A percentile compares a stretch with the other conserved stretches of the same genome.
Conservation (phyloP, 2,888 invertebrate species). For the Hirtodrosophila confusa region DNA sequence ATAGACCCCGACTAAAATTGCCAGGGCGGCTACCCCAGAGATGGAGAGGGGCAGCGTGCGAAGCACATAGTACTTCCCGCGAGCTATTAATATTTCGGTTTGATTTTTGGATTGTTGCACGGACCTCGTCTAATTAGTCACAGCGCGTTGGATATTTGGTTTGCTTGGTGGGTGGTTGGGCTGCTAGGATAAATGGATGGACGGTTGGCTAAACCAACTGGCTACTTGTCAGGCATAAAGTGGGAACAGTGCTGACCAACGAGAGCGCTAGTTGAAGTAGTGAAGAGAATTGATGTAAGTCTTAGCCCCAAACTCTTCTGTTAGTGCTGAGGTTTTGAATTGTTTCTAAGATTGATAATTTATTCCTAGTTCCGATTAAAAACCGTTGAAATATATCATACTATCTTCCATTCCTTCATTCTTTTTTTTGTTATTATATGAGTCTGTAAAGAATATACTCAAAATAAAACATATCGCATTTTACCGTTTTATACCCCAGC, state of each 20-base stretch:
- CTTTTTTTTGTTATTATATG: too few species aligned
- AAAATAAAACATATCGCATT: too few species aligned
- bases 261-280: conserved; percentile 11
- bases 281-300: background rate
- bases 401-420: too few species aligned
- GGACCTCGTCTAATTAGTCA: conserved; percentile 55
- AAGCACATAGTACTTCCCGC: conserved; percentile 24
- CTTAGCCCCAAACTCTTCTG: too few species aligned
- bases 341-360: too few species aligned
- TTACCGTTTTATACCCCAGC: too few species aligned
- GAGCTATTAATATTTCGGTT: conserved; percentile 63
- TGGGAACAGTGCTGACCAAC: conserved; percentile 6
- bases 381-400: too few species aligned
- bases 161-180: background rate
- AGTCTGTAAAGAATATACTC: too few species aligned
- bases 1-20: conserved; percentile 12
- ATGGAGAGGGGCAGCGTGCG: background rate
- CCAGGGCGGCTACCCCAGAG: conserved; percentile 2
- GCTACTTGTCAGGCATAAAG: conserved; percentile 36
- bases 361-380: too few species aligned
- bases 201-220: conserved; percentile 33
- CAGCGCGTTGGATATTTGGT: conserved; percentile 30
- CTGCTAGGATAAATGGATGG: background rate
- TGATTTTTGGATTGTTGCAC: conserved; percentile 52
- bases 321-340: too few species aligned